Conservation (phyloP, 2,113 vertebrate genomes). For the Turnix velox region DNA sequence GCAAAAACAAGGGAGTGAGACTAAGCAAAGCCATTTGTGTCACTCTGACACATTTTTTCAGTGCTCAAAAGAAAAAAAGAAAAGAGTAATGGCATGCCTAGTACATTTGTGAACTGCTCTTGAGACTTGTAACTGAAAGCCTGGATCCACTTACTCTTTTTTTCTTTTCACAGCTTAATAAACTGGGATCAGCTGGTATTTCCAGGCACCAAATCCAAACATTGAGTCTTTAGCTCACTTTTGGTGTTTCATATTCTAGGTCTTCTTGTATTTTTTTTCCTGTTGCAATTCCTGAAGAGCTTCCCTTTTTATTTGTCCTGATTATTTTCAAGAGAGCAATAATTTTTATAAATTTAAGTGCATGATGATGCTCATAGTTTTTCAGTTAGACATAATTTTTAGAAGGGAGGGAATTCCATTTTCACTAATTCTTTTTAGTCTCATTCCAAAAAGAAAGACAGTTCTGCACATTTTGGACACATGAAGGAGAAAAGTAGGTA, state of each 20-base stretch:
- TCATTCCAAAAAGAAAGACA: neutral
- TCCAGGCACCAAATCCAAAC: neutral
- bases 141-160: neutral
- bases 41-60: neutral
- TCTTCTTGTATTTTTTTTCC: neutral
- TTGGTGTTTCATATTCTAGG: neutral
- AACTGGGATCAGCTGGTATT: neutral
- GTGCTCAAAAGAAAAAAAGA: neutral
- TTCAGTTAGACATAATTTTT: neutral
- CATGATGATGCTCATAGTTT: neutral
- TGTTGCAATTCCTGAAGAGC: neutral
- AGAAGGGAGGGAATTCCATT: neutral
- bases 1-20: neutral
- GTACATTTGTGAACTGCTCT: neutral
- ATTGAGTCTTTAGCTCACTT: neutral
- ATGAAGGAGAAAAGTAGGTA: neutral
- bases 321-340: neutral
- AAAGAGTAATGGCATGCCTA: neutral
- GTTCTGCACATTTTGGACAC: neutral
- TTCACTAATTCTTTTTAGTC: neutral
- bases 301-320: neutral
- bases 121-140: neutral
- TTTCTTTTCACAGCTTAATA: neutral
- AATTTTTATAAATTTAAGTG: neutral
- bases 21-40: neutral